phyloP scores from a whole-genome alignment of 2,797 vertebrate species.

The Pangasius macronema region DNA sequence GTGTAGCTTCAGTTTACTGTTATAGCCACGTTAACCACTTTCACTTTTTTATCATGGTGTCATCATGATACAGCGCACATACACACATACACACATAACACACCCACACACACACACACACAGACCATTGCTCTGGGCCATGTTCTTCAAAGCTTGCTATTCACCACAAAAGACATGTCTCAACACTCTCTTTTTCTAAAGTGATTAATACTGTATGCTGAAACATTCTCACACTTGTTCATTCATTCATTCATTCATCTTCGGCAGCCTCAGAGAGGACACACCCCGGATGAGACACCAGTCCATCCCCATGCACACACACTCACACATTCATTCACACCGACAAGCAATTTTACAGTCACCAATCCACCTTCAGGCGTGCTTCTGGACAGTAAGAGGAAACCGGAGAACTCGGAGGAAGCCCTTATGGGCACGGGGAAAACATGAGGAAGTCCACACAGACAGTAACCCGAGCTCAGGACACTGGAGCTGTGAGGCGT shows the following conservation, averaged over 20 bases:
- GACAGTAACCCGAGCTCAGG: too few species aligned
- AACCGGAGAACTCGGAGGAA: background rate
- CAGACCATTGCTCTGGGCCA: constrained; percentile 1
- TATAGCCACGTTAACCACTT: background rate
- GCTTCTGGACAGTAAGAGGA: too few species aligned
- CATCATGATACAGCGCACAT: background rate
- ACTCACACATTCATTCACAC: background rate
- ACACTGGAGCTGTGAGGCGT: too few species aligned
- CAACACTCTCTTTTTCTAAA: background rate
- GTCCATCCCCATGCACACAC: background rate
- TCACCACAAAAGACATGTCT: constrained; percentile 4
- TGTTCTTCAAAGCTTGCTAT: constrained; percentile 4
- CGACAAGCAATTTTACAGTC: background rate
- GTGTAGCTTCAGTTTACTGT: background rate
- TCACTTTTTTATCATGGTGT: background rate
- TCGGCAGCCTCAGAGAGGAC: too few species aligned
- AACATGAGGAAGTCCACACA: too few species aligned
- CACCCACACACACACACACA: background rate
- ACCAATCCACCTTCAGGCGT: background rate
- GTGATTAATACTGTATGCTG: background rate
- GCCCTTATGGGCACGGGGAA: background rate
- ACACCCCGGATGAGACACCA: too few species aligned
- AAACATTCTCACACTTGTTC: background rate
- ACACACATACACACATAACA: background rate
- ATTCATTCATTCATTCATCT: too few species aligned